Evolutionary conservation across 2,797 vertebrate species (phyloP).

Genomic region (Diplodus puntazzo): DNA sequence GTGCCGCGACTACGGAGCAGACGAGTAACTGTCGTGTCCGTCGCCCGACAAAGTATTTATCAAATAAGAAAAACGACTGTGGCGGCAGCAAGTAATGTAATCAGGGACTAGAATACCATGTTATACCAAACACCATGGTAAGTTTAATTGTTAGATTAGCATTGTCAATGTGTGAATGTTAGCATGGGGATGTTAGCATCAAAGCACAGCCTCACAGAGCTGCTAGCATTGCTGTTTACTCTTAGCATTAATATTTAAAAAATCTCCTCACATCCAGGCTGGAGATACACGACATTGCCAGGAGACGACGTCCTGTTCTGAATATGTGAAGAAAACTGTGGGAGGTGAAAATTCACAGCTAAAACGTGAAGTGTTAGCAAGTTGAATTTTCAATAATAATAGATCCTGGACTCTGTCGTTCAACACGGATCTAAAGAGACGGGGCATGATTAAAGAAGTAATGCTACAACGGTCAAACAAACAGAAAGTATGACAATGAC

Average conservation of each 20-base stretch:
- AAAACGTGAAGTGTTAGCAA: constrained; percentile 6
- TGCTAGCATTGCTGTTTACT: background rate
- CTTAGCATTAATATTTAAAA: constrained; percentile 4
- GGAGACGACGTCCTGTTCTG: constrained; percentile 27
- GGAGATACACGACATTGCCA: background rate
- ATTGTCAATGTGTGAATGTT: background rate
- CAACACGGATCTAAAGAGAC: constrained; percentile 7
- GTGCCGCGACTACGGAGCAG: too few relatives aligned
- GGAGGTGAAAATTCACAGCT: constrained; percentile 53
- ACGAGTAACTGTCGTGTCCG: too few relatives aligned
- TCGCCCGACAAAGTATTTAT: too few relatives aligned
- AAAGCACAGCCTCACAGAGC: background rate
- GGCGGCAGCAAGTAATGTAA: too few relatives aligned
- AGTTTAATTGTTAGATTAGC: too few relatives aligned
- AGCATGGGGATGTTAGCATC: background rate
- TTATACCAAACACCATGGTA: too few relatives aligned
- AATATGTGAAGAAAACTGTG: constrained; percentile 37
- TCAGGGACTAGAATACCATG: too few relatives aligned
- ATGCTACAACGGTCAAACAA: background rate
- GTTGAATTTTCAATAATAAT: constrained; percentile 24
- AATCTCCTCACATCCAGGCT: background rate
- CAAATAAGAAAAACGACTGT: too few relatives aligned
- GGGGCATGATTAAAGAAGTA: background rate
- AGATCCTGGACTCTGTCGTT: constrained; percentile 9
- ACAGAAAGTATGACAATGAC: constrained; percentile 25